phyloP scores from a whole-genome alignment of 2,113 vertebrate genomes.

The Rhizomys pruinosus region DNA sequence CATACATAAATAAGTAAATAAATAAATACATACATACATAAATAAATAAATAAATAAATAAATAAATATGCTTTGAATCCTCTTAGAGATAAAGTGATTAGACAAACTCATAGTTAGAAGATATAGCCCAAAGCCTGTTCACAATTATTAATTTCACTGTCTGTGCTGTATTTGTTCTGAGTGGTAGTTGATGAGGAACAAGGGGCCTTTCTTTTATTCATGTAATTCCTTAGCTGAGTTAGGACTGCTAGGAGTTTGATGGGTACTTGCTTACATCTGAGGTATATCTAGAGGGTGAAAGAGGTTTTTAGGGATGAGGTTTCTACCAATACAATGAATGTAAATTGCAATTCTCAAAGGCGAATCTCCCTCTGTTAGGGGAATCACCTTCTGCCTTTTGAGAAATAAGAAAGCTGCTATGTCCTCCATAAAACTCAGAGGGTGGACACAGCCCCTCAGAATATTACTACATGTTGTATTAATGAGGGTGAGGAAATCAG shows the following conservation, averaged over 20 bases:
- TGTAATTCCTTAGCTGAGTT: not conserved
- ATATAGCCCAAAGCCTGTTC: not conserved
- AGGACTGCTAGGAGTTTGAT: not conserved
- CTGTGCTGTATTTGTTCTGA: constrained; percentile 15
- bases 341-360: constrained; percentile 35
- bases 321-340: not conserved
- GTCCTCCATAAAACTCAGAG: constrained; percentile 5
- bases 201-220: not conserved
- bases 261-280: constrained; percentile 43
- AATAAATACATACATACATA: too few relatives aligned
- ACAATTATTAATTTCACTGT: constrained; percentile 3
- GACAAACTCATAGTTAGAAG: constrained; percentile 39
- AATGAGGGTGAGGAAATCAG: not conserved
- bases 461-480: constrained; percentile 10
- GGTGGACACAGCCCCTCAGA: not conserved
- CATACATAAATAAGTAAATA: too few relatives aligned
- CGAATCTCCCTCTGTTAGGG: not conserved
- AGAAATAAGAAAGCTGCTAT: constrained; percentile 28
- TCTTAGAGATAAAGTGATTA: constrained; percentile 1
- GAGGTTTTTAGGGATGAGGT: not conserved
- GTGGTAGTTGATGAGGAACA: constrained; percentile 38
- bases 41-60: too few relatives aligned
- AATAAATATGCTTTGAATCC: too few relatives aligned
- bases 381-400: constrained; percentile 10
- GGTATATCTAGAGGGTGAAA: not conserved